A percentile compares a stretch with the other conserved stretches of the same genome.
Evolutionary conservation across 1,140 invertebrate genomes (phyloP).

Genomic region (Drosophila orena): DNA sequence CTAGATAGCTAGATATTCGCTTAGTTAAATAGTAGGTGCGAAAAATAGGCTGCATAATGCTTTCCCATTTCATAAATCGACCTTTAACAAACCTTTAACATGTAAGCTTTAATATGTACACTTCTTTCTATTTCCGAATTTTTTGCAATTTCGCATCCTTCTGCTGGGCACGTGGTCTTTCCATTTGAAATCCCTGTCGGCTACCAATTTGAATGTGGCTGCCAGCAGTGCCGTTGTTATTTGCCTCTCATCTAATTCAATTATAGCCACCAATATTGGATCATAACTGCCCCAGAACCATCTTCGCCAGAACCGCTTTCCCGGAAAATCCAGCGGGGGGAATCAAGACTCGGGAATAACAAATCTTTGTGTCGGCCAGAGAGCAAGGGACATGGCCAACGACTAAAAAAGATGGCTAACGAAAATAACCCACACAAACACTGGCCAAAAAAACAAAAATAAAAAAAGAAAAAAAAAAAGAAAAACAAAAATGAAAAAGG

Average conservation of each 20-base stretch:
- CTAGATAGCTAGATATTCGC: neutral
- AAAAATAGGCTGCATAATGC: no score
- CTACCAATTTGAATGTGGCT: slow-evolving; percentile 41
- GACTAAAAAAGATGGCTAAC: slow-evolving; percentile 17
- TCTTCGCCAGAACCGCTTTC: neutral
- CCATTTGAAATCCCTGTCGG: slow-evolving; percentile 30
- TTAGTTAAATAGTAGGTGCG: neutral
- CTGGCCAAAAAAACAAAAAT: neutral
- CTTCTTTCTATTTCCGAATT: neutral
- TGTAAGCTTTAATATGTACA: neutral
- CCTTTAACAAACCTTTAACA: neutral
- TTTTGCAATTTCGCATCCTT: neutral
- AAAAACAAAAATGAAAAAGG: neutral
- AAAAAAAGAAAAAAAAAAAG: neutral
- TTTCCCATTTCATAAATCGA: neutral
- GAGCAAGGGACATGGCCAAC: slow-evolving; percentile 37
- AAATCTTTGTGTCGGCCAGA: slow-evolving; percentile 38
- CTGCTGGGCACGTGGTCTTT: neutral
- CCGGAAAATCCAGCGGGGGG: neutral
- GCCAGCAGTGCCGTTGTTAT: slow-evolving; percentile 40
- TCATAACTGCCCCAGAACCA: slow-evolving; percentile 38
- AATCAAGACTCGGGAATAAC: slow-evolving; percentile 36
- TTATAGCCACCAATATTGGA: slow-evolving; percentile 56
- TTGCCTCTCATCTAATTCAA: slow-evolving; percentile 47
- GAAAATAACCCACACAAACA: slow-evolving; percentile 25